Conservation (phyloP, 2,888 invertebrate genomes). For the Xanthorhoe designata region DNA sequence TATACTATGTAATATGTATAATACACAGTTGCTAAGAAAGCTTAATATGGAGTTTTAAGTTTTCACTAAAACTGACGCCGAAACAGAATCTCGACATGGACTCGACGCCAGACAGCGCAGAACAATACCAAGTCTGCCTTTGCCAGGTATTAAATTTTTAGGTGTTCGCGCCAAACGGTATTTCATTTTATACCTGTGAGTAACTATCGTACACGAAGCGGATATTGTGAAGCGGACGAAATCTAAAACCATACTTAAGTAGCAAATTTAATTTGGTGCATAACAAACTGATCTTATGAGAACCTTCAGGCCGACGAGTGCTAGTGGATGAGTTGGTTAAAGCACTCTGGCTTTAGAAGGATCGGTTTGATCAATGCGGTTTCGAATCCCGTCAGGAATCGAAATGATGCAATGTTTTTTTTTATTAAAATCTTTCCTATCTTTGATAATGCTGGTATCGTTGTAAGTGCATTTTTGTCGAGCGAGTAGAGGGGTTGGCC, state of each 20-base stretch:
- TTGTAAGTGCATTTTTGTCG: slow-evolving; percentile 41
- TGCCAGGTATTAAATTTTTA: slow-evolving; percentile 16
- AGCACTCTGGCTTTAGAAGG: too few species aligned
- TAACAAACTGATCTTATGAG: too few species aligned
- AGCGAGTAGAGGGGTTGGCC: slow-evolving; percentile 28
- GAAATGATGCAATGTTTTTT: too few species aligned
- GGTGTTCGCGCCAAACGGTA: slow-evolving; percentile 1
- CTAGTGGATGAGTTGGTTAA: too few species aligned
- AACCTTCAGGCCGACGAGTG: too few species aligned
- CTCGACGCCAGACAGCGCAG: not conserved
- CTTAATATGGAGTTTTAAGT: slow-evolving; percentile 15
- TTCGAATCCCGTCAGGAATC: too few species aligned
- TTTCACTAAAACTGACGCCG: not conserved
- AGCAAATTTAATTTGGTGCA: too few species aligned
- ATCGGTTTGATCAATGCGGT: too few species aligned
- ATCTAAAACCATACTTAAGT: not conserved
- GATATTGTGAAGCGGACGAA: not conserved
- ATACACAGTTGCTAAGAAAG: slow-evolving; percentile 35
- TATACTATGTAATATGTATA: slow-evolving; percentile 42
- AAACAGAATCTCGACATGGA: not conserved
- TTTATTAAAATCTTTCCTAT: not conserved
- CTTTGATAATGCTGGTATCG: not conserved
- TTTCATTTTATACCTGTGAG: not conserved
- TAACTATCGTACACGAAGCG: not conserved
- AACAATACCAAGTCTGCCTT: not conserved